A percentile compares a stretch with the other conserved stretches of the same genome.
Conservation (phyloP, 2,888 invertebrate genomes). For the Polia nebulosa region DNA sequence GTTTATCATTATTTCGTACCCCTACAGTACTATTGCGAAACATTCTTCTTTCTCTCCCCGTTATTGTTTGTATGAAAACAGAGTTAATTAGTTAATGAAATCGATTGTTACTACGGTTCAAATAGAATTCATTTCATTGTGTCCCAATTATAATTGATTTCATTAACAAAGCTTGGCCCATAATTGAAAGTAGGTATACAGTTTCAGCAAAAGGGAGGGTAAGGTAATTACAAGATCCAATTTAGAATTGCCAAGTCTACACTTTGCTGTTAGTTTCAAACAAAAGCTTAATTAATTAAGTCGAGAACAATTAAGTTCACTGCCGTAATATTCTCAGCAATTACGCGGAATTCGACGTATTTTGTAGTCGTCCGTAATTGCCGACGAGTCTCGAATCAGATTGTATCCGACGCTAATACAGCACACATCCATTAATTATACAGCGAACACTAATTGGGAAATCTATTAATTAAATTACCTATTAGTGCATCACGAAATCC, state of each 20-base stretch:
- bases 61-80: slow-evolving; percentile 68
- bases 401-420: slow-evolving; percentile 88
- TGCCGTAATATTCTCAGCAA: slow-evolving; percentile 91
- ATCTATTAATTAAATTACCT: slow-evolving; percentile 86
- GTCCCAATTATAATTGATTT: slow-evolving; percentile 89
- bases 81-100: slow-evolving; percentile 80
- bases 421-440: slow-evolving; percentile 87
- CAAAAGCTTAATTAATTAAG: slow-evolving; percentile 91
- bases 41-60: slow-evolving; percentile 44
- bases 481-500: slow-evolving; percentile 76
- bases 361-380: slow-evolving; percentile 89
- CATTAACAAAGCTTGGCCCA: slow-evolving; percentile 88
- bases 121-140: slow-evolving; percentile 82
- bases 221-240: slow-evolving; percentile 91
- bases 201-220: slow-evolving; percentile 88
- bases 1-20: slow-evolving; percentile 52
- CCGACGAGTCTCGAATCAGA: slow-evolving; percentile 86
- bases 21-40: slow-evolving; percentile 25
- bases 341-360: slow-evolving; percentile 90
- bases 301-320: slow-evolving; percentile 91
- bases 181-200: slow-evolving; percentile 91
- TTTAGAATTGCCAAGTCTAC: slow-evolving; percentile 91
- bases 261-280: slow-evolving; percentile 91
- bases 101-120: slow-evolving; percentile 74
- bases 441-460: slow-evolving; percentile 87